phyloP scores from a whole-genome alignment of 2,888 invertebrate genomes.

The Trachelus iudaicus region DNA sequence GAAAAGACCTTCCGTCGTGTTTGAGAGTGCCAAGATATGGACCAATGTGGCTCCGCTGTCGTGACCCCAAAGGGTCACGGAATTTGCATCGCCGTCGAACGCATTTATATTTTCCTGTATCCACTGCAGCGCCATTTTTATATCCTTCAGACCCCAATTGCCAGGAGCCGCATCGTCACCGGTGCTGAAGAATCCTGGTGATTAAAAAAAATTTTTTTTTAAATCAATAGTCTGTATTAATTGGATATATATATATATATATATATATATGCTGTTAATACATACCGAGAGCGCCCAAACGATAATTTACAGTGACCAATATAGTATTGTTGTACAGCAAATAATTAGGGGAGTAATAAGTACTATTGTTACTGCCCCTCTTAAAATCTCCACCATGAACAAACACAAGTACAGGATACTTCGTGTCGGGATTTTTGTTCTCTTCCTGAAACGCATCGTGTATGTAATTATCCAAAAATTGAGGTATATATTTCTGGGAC shows the following conservation, averaged over 20 bases:
- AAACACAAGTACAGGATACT: constrained; percentile 50
- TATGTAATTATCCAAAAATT: background rate
- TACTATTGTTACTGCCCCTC: constrained; percentile 43
- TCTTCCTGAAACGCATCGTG: background rate
- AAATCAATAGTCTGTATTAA: background rate
- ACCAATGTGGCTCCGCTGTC: constrained; percentile 43
- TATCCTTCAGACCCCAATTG: constrained; percentile 57
- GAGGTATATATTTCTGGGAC: background rate
- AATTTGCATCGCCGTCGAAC: constrained; percentile 50
- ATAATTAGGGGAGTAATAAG: constrained; percentile 44
- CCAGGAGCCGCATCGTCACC: constrained; percentile 49
- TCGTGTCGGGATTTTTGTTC: background rate
- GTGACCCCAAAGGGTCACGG: constrained; percentile 51
- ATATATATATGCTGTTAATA: background rate
- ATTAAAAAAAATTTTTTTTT: background rate
- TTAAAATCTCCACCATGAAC: constrained; percentile 49
- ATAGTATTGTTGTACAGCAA: constrained; percentile 50
- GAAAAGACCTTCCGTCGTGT: constrained; percentile 52
- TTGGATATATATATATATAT: background rate
- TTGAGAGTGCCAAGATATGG: constrained; percentile 46
- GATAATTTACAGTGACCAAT: constrained; percentile 55
- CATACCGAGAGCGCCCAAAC: constrained; percentile 54
- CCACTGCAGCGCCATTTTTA: constrained; percentile 50
- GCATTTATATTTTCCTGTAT: constrained; percentile 48
- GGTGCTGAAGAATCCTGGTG: constrained; percentile 54